Base-by-base conservation (phyloP, 2,888 invertebrate genomes). In the Ormyrus labotus region DNA sequence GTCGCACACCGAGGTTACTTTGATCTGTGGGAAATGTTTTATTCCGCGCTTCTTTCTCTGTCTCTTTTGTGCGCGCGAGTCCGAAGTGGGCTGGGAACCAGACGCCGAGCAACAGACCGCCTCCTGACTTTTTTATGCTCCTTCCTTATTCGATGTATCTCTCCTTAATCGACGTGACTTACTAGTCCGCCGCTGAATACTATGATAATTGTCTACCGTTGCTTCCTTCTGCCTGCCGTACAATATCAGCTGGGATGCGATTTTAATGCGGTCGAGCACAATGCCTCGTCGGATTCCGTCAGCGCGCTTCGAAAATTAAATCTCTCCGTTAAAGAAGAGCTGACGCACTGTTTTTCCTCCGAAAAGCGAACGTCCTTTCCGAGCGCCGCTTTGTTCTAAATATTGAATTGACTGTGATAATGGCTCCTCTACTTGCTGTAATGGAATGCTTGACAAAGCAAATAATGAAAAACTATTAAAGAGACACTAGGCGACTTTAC, bases 1-100 rank as follows among this genome's bases (percentile, higher is more conserved):
- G 84, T 84, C 85, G 83, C 83, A 84, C 84, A 83, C 81, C 84
- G 82, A 80, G 78, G 80, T 75, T 81, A 84, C 85, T 87, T 85
- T 86, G 87, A 89, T 88, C 88, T 88, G 89, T 89, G 88, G 87
- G 87, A 90, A 89, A 87, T 88, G 85, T 87, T 85, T 87, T 86
- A 86, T 86, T 84, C 84, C 80, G 63, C 76, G 77, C 83, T 76
- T 81, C 79, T 83, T 82, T 82, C 78, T 75, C 72, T 77, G 71
- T 63, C 71, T 61, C 68, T 73, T 68, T 53, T 63, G 73, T 47
- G 13, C 51, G 19, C 57, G 67, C 53, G 55, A 11, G 70, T 74
- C 81, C 85, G 79, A 88, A 85, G 84, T 85, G 85, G 85, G 86
- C 86, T 89, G 89, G 86, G 88, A 89, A 89, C 88, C 84, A 87